Evolutionary conservation across 2,888 invertebrate genomes (phyloP).

Genomic region (Tenthredo distinguenda): DNA sequence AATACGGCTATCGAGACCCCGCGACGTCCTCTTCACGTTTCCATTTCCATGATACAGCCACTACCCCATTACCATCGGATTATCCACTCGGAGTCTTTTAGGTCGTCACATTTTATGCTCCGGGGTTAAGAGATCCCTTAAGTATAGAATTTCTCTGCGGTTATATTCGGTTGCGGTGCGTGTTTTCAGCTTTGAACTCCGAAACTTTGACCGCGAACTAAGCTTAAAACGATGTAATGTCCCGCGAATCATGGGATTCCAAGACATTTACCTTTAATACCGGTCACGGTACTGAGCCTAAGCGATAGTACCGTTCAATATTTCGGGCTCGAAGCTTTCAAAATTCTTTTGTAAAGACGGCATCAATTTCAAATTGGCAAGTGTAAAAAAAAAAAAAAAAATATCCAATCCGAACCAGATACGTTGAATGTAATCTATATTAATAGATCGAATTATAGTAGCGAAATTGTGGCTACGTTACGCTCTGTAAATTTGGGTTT

Average conservation of each 20-base stretch:
- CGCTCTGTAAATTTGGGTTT: background rate
- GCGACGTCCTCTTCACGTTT: slow-evolving; percentile 21
- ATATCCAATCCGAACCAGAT: background rate
- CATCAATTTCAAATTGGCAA: background rate
- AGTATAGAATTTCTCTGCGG: slow-evolving; percentile 34
- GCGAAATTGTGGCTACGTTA: background rate
- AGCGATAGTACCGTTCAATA: background rate
- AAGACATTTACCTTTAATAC: slow-evolving; percentile 31
- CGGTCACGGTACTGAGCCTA: slow-evolving; percentile 5
- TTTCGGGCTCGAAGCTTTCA: background rate
- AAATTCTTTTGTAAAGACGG: background rate
- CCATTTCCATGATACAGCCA: slow-evolving; percentile 42
- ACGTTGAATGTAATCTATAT: background rate
- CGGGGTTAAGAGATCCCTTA: slow-evolving; percentile 35
- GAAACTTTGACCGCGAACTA: slow-evolving; percentile 36
- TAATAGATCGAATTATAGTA: background rate
- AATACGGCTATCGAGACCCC: slow-evolving; percentile 9
- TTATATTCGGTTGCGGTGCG: slow-evolving; percentile 1
- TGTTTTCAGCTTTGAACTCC: slow-evolving; percentile 44
- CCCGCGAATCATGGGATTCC: slow-evolving; percentile 21
- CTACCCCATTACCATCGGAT: slow-evolving; percentile 46
- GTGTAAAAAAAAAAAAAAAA: background rate
- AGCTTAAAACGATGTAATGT: slow-evolving; percentile 32
- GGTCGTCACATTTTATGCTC: slow-evolving; percentile 48
- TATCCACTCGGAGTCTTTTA: slow-evolving; percentile 43